phyloP scores from a whole-genome alignment of 2,888 invertebrate species.

The Mechanitis mazaeus region DNA sequence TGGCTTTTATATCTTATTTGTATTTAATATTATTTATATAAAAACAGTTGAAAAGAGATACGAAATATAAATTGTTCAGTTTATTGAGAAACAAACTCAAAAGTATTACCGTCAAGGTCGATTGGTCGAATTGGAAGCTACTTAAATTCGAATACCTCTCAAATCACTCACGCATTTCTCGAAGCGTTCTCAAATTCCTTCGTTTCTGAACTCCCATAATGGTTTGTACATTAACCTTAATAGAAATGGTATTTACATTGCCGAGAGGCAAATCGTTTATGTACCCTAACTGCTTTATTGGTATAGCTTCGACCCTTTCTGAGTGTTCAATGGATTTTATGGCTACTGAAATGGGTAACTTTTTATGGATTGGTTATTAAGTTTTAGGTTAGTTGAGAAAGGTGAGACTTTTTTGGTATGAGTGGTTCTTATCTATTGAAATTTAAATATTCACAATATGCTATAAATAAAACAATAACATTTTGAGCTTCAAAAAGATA shows the following conservation, averaged over 20 bases:
- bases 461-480: neutral
- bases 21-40: too few species aligned
- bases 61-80: neutral
- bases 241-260: conserved; percentile 7
- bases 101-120: conserved; percentile 2
- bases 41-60: too few species aligned
- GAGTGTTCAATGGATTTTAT: conserved; percentile 3
- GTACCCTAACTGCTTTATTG: conserved; percentile 8
- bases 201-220: conserved; percentile 5
- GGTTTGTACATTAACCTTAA: conserved; percentile 7
- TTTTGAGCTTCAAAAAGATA: neutral
- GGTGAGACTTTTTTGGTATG: neutral
- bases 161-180: conserved; percentile 6
- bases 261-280: conserved; percentile 7
- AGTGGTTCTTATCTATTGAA: neutral
- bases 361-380: conserved; percentile 6
- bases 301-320: conserved; percentile 5
- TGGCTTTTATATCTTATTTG: too few species aligned
- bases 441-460: neutral
- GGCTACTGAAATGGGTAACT: conserved; percentile 5
- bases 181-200: conserved; percentile 4
- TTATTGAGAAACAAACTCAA: neutral
- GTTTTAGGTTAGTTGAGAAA: conserved; percentile 3
- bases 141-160: conserved; percentile 5
- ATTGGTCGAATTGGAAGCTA: conserved; percentile 2